phyloP scores from a whole-genome alignment of 2,888 invertebrate species.

The Galerucella nymphaeae region DNA sequence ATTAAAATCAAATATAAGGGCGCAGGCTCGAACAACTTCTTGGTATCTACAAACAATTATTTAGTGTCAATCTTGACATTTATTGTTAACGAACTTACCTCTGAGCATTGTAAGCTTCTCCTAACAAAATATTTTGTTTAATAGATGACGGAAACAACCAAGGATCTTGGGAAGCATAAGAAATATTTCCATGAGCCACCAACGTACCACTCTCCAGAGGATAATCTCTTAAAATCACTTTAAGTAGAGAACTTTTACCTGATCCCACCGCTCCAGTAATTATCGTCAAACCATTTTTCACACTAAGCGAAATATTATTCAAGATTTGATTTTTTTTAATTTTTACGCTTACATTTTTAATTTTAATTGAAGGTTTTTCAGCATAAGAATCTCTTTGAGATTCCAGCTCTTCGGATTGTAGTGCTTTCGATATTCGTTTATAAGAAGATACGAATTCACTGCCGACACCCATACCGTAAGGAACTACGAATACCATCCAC shows the following conservation, averaged over 20 bases:
- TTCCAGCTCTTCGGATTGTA: slow-evolving; percentile 76
- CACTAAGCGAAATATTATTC: slow-evolving; percentile 57
- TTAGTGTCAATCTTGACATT: background rate
- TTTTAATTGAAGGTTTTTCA: slow-evolving; percentile 47
- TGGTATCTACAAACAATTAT: slow-evolving; percentile 41
- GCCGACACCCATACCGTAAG: slow-evolving; percentile 82
- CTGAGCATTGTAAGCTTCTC: slow-evolving; percentile 28
- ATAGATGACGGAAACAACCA: slow-evolving; percentile 73
- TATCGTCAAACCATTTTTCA: slow-evolving; percentile 62
- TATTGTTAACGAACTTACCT: slow-evolving; percentile 20
- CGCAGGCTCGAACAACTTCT: slow-evolving; percentile 71
- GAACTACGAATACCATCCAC: slow-evolving; percentile 89
- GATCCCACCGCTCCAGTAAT: slow-evolving; percentile 75
- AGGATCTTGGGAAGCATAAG: slow-evolving; percentile 73
- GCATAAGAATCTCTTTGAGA: slow-evolving; percentile 60
- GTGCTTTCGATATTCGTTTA: slow-evolving; percentile 73
- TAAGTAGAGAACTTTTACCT: slow-evolving; percentile 69
- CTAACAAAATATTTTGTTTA: slow-evolving; percentile 76
- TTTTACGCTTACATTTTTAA: slow-evolving; percentile 48
- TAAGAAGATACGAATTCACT: slow-evolving; percentile 83
- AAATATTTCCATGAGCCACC: slow-evolving; percentile 65
- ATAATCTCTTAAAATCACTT: slow-evolving; percentile 64
- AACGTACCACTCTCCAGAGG: slow-evolving; percentile 61
- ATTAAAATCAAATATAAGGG: slow-evolving; percentile 76
- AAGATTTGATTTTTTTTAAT: slow-evolving; percentile 59